Conservation (phyloP, 2,888 invertebrate species). For the Brenthis daphne region DNA sequence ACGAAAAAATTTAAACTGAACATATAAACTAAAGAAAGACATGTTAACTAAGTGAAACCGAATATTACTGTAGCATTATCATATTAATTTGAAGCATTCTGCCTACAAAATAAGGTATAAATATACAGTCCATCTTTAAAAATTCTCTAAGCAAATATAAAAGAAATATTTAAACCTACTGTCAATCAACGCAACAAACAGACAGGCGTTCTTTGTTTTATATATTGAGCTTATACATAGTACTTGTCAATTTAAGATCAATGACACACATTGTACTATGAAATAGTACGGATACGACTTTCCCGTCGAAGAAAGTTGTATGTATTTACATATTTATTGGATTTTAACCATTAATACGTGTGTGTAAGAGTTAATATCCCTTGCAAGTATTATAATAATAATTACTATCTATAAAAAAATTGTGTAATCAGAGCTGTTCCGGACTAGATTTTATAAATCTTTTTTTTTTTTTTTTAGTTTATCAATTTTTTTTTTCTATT, state of each 20-base stretch:
- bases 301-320: constrained; percentile 23
- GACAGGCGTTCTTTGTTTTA: constrained; percentile 7
- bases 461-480: not conserved
- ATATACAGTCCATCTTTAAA: no score
- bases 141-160: no score
- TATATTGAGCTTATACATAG: constrained; percentile 1
- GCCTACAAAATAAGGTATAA: no score
- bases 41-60: no score
- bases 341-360: not conserved
- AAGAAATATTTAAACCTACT: not conserved
- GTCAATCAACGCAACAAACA: constrained; percentile 8
- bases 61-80: no score
- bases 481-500: no score
- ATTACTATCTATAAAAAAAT: constrained; percentile 7
- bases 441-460: constrained; percentile 27
- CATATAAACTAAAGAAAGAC: no score
- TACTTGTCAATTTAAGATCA: constrained; percentile 43
- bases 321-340: not conserved
- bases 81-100: no score
- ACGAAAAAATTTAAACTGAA: no score
- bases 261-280: constrained; percentile 44
- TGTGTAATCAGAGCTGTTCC: constrained; percentile 23
- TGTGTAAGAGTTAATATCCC: not conserved
- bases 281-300: constrained; percentile 44
- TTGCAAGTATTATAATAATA: not conserved